Evolutionary conservation across 2,797 vertebrate genomes (phyloP).

Genomic region (Crocodylus rhombifer): DNA sequence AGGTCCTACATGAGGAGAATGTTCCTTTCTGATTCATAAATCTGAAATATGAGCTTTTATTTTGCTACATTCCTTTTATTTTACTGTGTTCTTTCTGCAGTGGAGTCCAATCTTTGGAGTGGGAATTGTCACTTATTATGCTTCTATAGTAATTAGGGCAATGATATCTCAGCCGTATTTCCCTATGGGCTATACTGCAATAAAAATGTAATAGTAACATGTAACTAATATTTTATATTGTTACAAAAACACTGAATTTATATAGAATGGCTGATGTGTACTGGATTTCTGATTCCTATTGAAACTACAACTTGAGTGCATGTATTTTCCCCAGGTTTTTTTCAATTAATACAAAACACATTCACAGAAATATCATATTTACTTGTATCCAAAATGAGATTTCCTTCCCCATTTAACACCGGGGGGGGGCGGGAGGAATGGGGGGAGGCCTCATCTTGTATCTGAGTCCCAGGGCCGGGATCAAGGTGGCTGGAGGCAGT

Average conservation of each 20-base stretch:
- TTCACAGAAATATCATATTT: neutral
- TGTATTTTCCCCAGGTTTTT: neutral
- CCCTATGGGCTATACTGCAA: neutral
- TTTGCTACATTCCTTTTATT: neutral
- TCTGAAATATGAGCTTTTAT: neutral
- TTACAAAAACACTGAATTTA: slow-evolving; percentile 12
- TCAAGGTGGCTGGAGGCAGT: too few species aligned
- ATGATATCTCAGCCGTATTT: neutral
- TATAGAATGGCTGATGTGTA: neutral
- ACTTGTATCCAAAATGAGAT: too few species aligned
- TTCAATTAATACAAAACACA: neutral
- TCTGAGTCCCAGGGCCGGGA: too few species aligned
- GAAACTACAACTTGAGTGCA: neutral
- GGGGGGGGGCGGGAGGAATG: too few species aligned
- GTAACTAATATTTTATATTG: neutral
- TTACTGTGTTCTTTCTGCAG: neutral
- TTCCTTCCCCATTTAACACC: too few species aligned
- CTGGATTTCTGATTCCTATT: neutral
- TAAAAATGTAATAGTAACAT: slow-evolving; percentile 10
- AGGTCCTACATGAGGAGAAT: neutral
- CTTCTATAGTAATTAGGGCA: neutral
- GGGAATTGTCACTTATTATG: neutral
- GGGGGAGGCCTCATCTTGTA: too few species aligned
- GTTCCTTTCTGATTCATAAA: neutral
- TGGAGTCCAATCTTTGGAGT: neutral